Base-by-base conservation (phyloP, 2,888 invertebrate genomes). In the Temnothorax ravouxi region DNA sequence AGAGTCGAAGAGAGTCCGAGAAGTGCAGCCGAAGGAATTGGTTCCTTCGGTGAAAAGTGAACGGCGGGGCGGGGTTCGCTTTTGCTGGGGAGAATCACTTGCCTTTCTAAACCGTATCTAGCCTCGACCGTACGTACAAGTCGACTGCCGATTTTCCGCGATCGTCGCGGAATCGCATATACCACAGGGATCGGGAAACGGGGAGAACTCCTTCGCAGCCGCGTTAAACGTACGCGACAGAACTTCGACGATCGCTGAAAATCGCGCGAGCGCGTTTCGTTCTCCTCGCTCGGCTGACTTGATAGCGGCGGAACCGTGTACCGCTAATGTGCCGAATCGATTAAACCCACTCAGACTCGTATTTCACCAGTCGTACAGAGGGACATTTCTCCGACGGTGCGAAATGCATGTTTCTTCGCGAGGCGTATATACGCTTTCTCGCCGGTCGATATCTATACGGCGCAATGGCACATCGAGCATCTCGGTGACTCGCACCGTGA, bases 81-180 rank as follows among this genome's bases (percentile, higher is more conserved):
- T 90, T 90, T 89, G 84, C 88, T 41, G 64, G 76, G 84, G 83
- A 85, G 84, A 87, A 86, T 88, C 88, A 89, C 88, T 91, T 87
- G 92, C 93, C 93, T 93, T 93, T 93, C 93, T 92, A 93, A 93
- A 92, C 72, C 66, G 79, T 89, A 91, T 89, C 88, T 88, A 84
- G 76, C 81, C 76, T 88, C 85, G 76, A 64, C 85, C 88, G 80
- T 86, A 29, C 9, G 89, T 86, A 88, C 25, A 50, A 29, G 76
- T 72, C 85, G 84, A n/a, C 74, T 83, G 69, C 80, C 81, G 84
- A 86, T 89, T 87, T 86, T 64, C 84, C 72, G 38, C 52, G 79
- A 71, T 64, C 75, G 34, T 11, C 56, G 47, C 25, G 66, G 47
- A 77, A 83, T 67, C 77, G 25, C 13, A 13, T 4, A 11, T 4